phyloP scores from a whole-genome alignment of 1,140 invertebrate genomes.

The Lithobius niger region DNA sequence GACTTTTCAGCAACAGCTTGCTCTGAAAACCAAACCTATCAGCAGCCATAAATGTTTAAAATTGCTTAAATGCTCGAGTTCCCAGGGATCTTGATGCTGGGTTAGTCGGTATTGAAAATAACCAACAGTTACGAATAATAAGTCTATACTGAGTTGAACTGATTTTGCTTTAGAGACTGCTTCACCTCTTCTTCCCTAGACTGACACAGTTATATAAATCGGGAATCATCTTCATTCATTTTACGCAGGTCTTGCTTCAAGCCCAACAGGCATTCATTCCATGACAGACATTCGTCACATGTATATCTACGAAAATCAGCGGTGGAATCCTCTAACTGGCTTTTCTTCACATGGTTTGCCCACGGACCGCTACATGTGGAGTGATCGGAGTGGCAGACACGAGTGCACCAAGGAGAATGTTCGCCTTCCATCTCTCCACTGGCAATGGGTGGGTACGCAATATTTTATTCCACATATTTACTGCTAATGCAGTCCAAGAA shows the following conservation, averaged over 20 bases:
- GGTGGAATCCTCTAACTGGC: constrained; percentile 81
- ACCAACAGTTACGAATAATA: too few relatives aligned
- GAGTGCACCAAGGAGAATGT: constrained; percentile 70
- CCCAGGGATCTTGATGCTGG: too few relatives aligned
- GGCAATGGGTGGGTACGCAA: constrained; percentile 91
- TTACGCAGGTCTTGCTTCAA: constrained; percentile 43
- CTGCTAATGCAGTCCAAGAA: too few relatives aligned
- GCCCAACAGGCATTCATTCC: constrained; percentile 51
- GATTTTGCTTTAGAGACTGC: too few relatives aligned
- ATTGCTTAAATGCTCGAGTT: too few relatives aligned
- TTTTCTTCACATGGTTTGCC: constrained; percentile 70
- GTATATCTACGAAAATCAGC: constrained; percentile 83
- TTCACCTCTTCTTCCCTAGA: too few relatives aligned
- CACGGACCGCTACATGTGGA: constrained; percentile 66
- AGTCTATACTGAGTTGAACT: too few relatives aligned
- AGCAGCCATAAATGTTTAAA: too few relatives aligned
- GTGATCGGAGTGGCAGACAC: constrained; percentile 63
- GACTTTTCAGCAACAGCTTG: too few relatives aligned
- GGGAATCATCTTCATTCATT: constrained; percentile 7
- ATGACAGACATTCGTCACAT: constrained; percentile 72
- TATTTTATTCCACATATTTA: too few relatives aligned
- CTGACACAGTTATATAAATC: constrained; percentile 12
- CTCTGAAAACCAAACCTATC: too few relatives aligned
- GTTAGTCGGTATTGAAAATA: too few relatives aligned
- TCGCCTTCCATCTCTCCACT: constrained; percentile 67